These are phyloP conservation scores for Coregonus clupeaformis DNA, from an alignment of 2,113 vertebrate genomes.

Conservation along the genomic window DNA sequence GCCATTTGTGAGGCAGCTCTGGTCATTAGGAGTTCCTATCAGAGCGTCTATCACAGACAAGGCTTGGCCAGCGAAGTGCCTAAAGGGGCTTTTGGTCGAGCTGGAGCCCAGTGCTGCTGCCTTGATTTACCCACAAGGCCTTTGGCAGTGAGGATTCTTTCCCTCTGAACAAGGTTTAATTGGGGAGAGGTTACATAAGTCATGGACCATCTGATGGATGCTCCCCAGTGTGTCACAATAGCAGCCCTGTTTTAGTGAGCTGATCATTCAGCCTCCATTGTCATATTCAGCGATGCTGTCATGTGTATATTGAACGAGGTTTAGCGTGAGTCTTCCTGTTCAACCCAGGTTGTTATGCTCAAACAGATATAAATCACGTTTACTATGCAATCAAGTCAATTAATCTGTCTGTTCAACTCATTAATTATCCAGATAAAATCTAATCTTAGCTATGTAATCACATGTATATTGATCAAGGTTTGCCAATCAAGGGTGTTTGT, in stretches of 20 bases:
- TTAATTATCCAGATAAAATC: no score
- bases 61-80: constrained; percentile 21
- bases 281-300: not conserved
- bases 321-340: constrained; percentile 17
- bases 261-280: constrained; percentile 6
- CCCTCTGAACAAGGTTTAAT: constrained; percentile 44
- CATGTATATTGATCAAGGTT: no score
- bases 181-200: constrained; percentile 50
- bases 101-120: constrained; percentile 3
- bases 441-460: no score
- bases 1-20: no score
- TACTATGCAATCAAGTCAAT: not conserved
- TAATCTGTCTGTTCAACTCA: not conserved
- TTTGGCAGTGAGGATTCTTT: constrained; percentile 31
- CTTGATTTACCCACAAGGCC: constrained; percentile 39
- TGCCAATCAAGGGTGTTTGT: not conserved
- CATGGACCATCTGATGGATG: constrained; percentile 29
- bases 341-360: not conserved
- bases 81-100: not conserved
- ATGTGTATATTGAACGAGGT: not conserved
- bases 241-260: constrained; percentile 32
- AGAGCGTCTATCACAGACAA: constrained; percentile 8
- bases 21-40: no score
- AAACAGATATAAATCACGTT: not conserved
- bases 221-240: constrained; percentile 30